Percentiles rank a stretch among this genome's conserved stretches.
These are phyloP conservation scores for Drosophila parvula DNA, from an alignment of 1,140 invertebrate genomes.

Conservation along the genomic window DNA sequence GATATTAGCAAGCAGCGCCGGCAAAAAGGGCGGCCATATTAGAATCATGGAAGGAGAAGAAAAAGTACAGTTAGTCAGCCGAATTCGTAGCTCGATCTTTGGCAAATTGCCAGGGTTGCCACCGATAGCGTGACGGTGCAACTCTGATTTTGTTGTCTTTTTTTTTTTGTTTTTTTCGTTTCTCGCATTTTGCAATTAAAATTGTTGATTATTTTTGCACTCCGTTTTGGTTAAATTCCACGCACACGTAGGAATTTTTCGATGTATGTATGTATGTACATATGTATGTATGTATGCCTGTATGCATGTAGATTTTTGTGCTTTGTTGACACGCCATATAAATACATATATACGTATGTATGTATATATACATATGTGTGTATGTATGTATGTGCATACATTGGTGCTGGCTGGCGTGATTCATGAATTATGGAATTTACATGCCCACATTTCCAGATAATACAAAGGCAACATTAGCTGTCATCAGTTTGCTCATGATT, in stretches of 20 bases:
- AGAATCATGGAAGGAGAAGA: slow-evolving; percentile 21
- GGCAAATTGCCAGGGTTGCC: slow-evolving; percentile 27
- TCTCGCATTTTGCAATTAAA: slow-evolving; percentile 19
- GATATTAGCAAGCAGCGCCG: slow-evolving; percentile 10
- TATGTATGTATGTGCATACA: slow-evolving; percentile 9
- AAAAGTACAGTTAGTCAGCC: slow-evolving; percentile 41
- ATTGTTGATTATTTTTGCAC: slow-evolving; percentile 24
- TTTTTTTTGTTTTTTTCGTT: slow-evolving; percentile 4
- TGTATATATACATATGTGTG: background rate
- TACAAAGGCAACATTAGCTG: slow-evolving; percentile 36
- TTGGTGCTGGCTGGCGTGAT: slow-evolving; percentile 51
- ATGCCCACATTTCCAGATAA: slow-evolving; percentile 46
- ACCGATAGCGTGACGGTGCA: slow-evolving; percentile 14
- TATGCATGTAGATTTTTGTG: slow-evolving; percentile 3
- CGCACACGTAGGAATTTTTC: slow-evolving; percentile 6
- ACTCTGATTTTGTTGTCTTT: slow-evolving; percentile 3
- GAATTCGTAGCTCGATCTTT: slow-evolving; percentile 19
- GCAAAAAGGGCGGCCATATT: slow-evolving; percentile 25
- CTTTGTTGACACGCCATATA: slow-evolving; percentile 25
- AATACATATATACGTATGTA: background rate
- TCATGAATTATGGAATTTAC: slow-evolving; percentile 65
- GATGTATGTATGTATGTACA: background rate
- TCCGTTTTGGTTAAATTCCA: slow-evolving; percentile 42
- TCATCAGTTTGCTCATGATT: slow-evolving; percentile 38
- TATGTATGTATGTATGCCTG: background rate